Evolutionary conservation across 1,140 invertebrate genomes (phyloP).

Genomic region (Drosophila lini): DNA sequence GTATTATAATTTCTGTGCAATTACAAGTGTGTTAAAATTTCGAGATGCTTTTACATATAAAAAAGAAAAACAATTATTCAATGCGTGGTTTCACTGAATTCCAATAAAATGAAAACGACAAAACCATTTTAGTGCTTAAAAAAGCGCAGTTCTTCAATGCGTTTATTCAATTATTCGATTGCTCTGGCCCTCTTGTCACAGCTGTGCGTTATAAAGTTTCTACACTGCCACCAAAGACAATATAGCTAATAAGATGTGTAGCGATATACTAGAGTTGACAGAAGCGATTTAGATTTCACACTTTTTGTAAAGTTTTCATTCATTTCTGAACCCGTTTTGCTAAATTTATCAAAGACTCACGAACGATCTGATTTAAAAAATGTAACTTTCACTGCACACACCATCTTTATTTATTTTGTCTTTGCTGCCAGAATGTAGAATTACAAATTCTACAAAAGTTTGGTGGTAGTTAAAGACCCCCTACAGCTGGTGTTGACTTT

Average conservation of each 20-base stretch:
- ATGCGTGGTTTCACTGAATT: conserved; percentile 13
- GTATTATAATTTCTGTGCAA: conserved; percentile 48
- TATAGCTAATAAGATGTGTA: background rate
- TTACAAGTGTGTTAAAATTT: conserved; percentile 21
- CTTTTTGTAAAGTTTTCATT: too few relatives aligned
- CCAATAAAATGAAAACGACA: conserved; percentile 16
- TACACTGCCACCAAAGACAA: conserved; percentile 5
- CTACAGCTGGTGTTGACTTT: conserved; percentile 15
- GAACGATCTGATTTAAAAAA: too few relatives aligned
- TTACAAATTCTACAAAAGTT: conserved; percentile 18
- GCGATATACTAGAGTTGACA: too few relatives aligned
- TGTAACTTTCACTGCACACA: too few relatives aligned
- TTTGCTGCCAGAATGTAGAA: conserved; percentile 3
- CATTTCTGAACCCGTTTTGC: too few relatives aligned
- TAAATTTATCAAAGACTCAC: too few relatives aligned
- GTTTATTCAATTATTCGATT: conserved; percentile 60
- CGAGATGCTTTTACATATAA: conserved; percentile 13
- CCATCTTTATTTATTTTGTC: too few relatives aligned
- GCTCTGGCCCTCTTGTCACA: conserved; percentile 51
- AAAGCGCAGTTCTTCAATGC: conserved; percentile 56
- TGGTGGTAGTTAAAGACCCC: conserved; percentile 6
- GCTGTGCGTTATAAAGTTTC: conserved; percentile 58
- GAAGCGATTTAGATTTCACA: too few relatives aligned
- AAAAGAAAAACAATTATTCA: conserved; percentile 10
- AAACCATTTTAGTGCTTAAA: conserved; percentile 23